Conservation (phyloP, 2,113 vertebrate genomes). For the Mustela nigripes region DNA sequence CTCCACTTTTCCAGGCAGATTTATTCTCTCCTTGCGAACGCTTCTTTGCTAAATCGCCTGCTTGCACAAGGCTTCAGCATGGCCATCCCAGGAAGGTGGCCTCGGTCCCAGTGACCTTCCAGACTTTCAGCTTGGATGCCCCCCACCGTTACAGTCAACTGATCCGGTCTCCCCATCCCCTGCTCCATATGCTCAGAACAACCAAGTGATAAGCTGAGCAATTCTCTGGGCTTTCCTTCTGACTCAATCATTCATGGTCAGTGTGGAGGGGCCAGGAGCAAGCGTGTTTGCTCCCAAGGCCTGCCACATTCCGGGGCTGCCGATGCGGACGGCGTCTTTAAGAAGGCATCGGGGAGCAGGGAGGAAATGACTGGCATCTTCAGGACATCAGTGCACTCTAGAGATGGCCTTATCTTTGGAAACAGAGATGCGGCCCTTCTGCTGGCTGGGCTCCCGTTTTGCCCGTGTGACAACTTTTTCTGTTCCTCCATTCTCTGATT, state of each 20-base stretch:
- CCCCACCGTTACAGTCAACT: not conserved
- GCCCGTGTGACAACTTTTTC: constrained; percentile 33
- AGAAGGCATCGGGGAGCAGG: not conserved
- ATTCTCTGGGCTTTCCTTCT: not conserved
- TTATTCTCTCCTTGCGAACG: not conserved
- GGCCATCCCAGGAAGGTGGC: not conserved
- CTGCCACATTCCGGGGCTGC: not conserved
- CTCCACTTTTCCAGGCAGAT: not conserved
- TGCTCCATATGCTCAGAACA: not conserved
- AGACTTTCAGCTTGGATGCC: not conserved
- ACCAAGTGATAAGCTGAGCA: not conserved
- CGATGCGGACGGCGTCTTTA: not conserved
- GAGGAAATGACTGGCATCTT: not conserved
- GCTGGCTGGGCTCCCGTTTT: not conserved
- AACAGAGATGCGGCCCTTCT: not conserved
- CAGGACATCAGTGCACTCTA: not conserved
- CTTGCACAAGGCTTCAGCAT: not conserved
- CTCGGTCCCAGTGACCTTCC: not conserved
- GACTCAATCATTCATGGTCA: not conserved
- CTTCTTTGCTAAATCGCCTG: not conserved
- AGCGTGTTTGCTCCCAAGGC: not conserved
- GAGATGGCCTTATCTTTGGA: constrained; percentile 45
- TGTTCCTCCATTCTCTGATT: constrained; percentile 50
- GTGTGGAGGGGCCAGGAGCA: not conserved
- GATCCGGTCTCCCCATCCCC: not conserved